These are phyloP conservation scores for Parascotia fuliginaria DNA, from an alignment of 2,888 invertebrate species.

Conservation along the genomic window DNA sequence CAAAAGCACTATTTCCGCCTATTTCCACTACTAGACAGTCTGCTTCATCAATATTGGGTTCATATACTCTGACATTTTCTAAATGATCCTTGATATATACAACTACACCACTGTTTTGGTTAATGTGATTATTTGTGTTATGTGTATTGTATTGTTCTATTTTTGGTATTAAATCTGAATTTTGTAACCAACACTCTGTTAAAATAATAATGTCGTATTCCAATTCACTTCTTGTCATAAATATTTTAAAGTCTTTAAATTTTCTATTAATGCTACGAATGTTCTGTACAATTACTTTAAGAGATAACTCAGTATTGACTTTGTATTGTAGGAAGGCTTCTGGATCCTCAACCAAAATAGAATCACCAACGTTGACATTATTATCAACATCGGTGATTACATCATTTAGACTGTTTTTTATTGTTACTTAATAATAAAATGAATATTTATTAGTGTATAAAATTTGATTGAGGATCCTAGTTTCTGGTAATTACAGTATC, in stretches of 20 bases:
- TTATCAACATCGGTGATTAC: not conserved
- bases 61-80: not conserved
- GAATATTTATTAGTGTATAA: not conserved
- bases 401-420: not conserved
- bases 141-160: not conserved
- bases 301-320: not conserved
- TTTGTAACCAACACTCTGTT: not conserved
- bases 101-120: not conserved
- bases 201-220: not conserved
- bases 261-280: not conserved
- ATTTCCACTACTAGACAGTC: not conserved
- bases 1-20: not conserved
- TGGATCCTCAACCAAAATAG: slow-evolving; percentile 1
- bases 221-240: not conserved
- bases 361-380: slow-evolving; percentile 1
- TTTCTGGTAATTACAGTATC: not conserved
- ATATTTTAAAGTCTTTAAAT: not conserved
- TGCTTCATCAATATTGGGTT: not conserved
- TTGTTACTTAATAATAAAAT: not conserved
- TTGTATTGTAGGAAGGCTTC: not conserved
- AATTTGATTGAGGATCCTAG: not conserved
- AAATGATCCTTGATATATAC: not conserved
- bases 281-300: not conserved
- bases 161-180: not conserved
- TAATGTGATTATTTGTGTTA: not conserved